Base-by-base conservation (phyloP, 2,113 vertebrate genomes). In the Melospiza georgiana region DNA sequence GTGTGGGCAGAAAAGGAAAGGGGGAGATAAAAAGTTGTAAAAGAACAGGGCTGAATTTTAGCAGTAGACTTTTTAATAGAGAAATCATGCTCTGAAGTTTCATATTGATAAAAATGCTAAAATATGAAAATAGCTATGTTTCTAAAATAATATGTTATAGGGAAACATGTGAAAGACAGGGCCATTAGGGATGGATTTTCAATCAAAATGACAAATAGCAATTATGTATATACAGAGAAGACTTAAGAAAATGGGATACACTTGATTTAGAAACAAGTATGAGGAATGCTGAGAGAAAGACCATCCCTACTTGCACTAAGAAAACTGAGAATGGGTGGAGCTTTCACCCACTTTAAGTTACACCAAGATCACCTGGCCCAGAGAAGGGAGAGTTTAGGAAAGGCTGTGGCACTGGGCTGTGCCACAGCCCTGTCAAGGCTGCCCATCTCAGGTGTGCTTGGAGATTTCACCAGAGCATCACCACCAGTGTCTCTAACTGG, bases 1-100 rank as follows among this genome's bases (percentile, higher is more conserved):
- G 28, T 59, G 89, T 91, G 49, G 87, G 94, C 62, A 91, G 84
- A 79, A 87, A 59, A 94, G 62, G 65, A 87, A 81, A 65, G n/a
- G 8, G 17, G 66, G 41, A 95, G 57, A 84, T 39, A 59, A 62
- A 69, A 75, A 39, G 23, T 17, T 74, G 21, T 54, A 77, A 93
- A 92, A 92, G 68, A 92, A 89, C 17, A 72, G 15, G 27, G 52
- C 2, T 80, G 67, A 71, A 85, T 80, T 92, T 83, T 12, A 86
- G 59, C 84, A 74, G 84, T 6, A 83, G 85, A 31, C 14, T 39
- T 83, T 90, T 79, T 5, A 57, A 62, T 28, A 80, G 19, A 61
- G 5, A 81, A 85, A 72, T 48, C 28, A 62, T 46, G 39, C 21
- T 69, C 59, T 71, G 16, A 90, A 67, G 52, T 48, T 89, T 67